Base-by-base conservation (phyloP, 2,113 vertebrate genomes). In the Vidua macroura region DNA sequence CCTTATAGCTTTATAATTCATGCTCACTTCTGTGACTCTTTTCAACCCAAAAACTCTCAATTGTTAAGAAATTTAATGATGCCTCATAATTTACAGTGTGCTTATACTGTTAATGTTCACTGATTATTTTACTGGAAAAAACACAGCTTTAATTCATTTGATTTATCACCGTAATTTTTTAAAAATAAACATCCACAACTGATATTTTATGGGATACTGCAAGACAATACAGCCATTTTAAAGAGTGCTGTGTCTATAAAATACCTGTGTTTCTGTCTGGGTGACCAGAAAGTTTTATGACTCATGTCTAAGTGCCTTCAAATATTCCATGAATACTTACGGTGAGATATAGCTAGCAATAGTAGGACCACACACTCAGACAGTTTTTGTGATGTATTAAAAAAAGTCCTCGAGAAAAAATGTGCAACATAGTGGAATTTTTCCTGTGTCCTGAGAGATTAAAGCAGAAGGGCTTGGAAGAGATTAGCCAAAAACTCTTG, bases 91-190 rank as follows among this genome's bases (percentile, higher is more conserved):
- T 89, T 92, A 73, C 20, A 82, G 21, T 1, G 5, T 39, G 27
- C 12, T 60, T 72, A 11, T 60, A n/a, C 31, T 76, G 28, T 52
- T 91, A 68, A 60, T 72, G 2, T 68, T 92, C 49, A 49, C 60
- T 89, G 77, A 52, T 86, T 91, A 41, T 88, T 93, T 95, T 58
- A 89, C 52, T 89, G 80, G 64, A 31, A 84, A 86, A 93, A 68
- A 6, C 30, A 75, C 7, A 48, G 56, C 15, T 81, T 67, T 90
- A 66, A 77, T 86, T 86, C 63, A 49, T 62, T 39, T 67, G 27
- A 93, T 83, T 83, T 72, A 75, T 74, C 33, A 48, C 20, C 2
- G 24, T 52, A 18, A 11, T 78, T 93, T 63, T 91, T 59, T 81
- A 63, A 3, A 75, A 89, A 81, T 35, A 78, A 41, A 30, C 11